Conservation (phyloP, 1,140 invertebrate species). For the Drosophila teissieri region DNA sequence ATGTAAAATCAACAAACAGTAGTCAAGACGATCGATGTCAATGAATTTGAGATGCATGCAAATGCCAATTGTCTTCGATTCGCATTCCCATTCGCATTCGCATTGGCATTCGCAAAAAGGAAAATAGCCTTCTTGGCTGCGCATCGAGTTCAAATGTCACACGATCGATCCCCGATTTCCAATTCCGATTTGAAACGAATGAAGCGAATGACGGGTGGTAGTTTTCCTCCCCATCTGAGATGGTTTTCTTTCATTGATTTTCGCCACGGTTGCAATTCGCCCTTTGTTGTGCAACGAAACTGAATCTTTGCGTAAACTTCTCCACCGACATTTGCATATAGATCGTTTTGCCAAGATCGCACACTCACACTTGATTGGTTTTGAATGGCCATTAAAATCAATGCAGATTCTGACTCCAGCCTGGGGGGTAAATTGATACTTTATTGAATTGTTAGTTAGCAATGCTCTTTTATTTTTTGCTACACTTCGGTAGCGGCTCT, state of each 20-base stretch:
- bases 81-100: constrained; percentile 18
- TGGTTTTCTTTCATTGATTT: constrained; percentile 42
- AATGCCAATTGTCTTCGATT: constrained; percentile 54
- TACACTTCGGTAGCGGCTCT: constrained; percentile 3
- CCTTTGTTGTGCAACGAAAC: constrained; percentile 72
- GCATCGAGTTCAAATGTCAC: constrained; percentile 63
- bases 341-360: constrained; percentile 47
- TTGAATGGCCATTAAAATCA: constrained; percentile 64
- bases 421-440: constrained; percentile 65
- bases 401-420: constrained; percentile 51
- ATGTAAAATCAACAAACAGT: constrained; percentile 80
- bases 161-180: constrained; percentile 50
- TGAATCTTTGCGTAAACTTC: constrained; percentile 51
- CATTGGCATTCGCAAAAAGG: constrained; percentile 23
- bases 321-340: constrained; percentile 62
- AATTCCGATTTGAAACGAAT: constrained; percentile 32
- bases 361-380: constrained; percentile 71
- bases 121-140: constrained; percentile 38
- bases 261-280: constrained; percentile 76
- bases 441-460: constrained; percentile 47
- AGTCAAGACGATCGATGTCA: constrained; percentile 69
- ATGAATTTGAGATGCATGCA: constrained; percentile 77
- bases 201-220: constrained; percentile 52
- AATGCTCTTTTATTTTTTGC: constrained; percentile 30
- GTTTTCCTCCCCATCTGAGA: constrained; percentile 9